phyloP scores from a whole-genome alignment of 92 coral and sea anemone species.

The Actinernus sp. region DNA sequence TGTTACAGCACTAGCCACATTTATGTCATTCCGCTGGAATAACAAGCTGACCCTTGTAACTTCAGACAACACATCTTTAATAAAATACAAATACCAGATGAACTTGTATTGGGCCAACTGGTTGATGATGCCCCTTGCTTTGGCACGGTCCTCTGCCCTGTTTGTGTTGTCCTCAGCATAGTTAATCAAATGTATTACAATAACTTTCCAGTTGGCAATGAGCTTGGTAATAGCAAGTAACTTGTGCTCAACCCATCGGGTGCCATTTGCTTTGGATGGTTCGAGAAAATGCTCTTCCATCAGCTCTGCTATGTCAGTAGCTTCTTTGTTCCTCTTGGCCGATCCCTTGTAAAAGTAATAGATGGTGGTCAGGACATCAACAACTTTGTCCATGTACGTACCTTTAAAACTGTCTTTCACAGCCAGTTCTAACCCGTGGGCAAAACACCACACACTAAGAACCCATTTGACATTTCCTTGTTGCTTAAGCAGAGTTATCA shows the following conservation, averaged over 20 bases:
- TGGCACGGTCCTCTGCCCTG: slow-evolving; percentile 41
- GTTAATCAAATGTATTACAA: slow-evolving; percentile 31
- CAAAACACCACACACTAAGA: slow-evolving; percentile 47
- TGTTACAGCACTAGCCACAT: too few relatives aligned
- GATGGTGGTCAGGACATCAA: too few relatives aligned
- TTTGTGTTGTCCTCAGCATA: slow-evolving; percentile 35
- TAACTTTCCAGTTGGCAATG: slow-evolving; percentile 28
- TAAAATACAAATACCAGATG: too few relatives aligned
- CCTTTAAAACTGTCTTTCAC: slow-evolving; percentile 53
- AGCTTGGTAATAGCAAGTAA: slow-evolving; percentile 26
- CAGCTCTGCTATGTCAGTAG: slow-evolving; percentile 47
- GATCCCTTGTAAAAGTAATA: too few relatives aligned
- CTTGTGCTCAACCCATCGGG: slow-evolving; percentile 40
- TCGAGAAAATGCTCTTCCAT: too few relatives aligned
- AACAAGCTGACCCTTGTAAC: too few relatives aligned
- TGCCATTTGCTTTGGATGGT: too few relatives aligned
- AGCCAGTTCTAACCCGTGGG: slow-evolving; percentile 29
- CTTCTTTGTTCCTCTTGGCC: too few relatives aligned
- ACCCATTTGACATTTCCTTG: too few relatives aligned
- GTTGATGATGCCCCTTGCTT: slow-evolving; percentile 39
- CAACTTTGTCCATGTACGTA: slow-evolving; percentile 40
- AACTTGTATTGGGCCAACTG: slow-evolving; percentile 35
- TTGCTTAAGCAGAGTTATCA: too few relatives aligned
- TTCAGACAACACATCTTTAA: too few relatives aligned
- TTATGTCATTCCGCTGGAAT: too few relatives aligned